Percentiles rank a stretch among this genome's conserved stretches.
Evolutionary conservation across 1,140 invertebrate species (phyloP).

Genomic region (Araneus ventricosus): DNA sequence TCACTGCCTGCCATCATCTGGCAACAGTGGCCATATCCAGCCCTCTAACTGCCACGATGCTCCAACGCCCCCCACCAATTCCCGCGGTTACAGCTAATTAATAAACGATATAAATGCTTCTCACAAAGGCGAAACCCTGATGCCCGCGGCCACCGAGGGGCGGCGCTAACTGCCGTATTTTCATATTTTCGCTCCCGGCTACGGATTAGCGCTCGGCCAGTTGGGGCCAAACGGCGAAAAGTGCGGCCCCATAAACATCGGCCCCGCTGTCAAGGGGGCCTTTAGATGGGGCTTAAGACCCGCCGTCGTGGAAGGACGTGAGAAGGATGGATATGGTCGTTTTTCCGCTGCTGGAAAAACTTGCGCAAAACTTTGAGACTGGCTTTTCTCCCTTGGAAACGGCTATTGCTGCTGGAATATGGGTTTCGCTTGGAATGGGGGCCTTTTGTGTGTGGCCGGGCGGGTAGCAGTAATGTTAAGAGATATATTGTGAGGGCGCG

Average conservation of each 20-base stretch:
- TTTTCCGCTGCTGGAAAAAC: conserved; percentile 56
- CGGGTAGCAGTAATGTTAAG: conserved; percentile 21
- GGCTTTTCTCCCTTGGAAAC: conserved; percentile 16
- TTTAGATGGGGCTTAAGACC: conserved; percentile 14
- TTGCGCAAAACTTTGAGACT: conserved; percentile 38
- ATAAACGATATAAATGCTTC: conserved; percentile 73
- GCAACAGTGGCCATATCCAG: conserved; percentile 2
- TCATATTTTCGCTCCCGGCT: conserved; percentile 60
- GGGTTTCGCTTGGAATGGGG: conserved; percentile 29
- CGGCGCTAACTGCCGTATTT: conserved; percentile 68
- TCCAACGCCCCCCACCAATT: conserved; percentile 17
- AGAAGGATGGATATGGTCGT: conserved; percentile 74
- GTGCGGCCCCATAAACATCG: conserved; percentile 68
- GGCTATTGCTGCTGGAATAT: conserved; percentile 41
- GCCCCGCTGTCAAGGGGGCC: conserved; percentile 69
- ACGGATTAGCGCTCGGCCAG: conserved; percentile 66
- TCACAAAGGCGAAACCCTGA: conserved; percentile 48
- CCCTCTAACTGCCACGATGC: not conserved
- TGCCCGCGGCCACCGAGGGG: conserved; percentile 22
- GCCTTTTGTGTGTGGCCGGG: not conserved
- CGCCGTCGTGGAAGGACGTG: conserved; percentile 62
- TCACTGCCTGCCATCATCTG: conserved; percentile 31
- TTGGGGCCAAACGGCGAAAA: conserved; percentile 48
- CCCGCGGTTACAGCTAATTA: conserved; percentile 69
- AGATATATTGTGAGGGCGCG: conserved; percentile 40